These are phyloP conservation scores for Pentamera pediparva DNA, from an alignment of 53 echinoderm and acorn worm species.

Conservation along the genomic window DNA sequence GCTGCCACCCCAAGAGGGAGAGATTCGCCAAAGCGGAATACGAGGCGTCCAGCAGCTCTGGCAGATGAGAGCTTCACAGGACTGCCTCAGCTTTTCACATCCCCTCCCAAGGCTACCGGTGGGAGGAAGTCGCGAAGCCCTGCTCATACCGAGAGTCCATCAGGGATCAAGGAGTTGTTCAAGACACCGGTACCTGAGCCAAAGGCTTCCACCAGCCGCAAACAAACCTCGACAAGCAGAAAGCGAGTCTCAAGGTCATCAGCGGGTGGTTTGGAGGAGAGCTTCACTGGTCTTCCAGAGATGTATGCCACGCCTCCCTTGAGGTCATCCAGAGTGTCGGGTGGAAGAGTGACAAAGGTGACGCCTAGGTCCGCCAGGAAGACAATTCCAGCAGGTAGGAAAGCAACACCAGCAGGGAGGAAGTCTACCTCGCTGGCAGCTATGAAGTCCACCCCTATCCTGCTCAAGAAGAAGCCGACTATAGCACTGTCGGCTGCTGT, in stretches of 20 bases:
- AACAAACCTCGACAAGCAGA: neutral
- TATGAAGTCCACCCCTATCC: conserved; percentile 37
- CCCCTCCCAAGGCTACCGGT: conserved; percentile 33
- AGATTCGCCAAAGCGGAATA: conserved; percentile 31
- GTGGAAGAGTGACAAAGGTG: conserved; percentile 62
- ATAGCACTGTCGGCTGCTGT: conserved; percentile 24
- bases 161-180: conserved; percentile 5
- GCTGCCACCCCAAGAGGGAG: neutral
- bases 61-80: conserved; percentile 74
- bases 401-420: conserved; percentile 25
- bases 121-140: conserved; percentile 10
- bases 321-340: conserved; percentile 37
- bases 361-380: conserved; percentile 61
- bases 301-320: conserved; percentile 83
- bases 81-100: conserved; percentile 54
- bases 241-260: conserved; percentile 46
- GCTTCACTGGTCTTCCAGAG: conserved; percentile 80
- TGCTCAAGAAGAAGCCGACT: conserved; percentile 26
- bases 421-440: no score
- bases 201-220: neutral
- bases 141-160: neutral
- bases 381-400: neutral
- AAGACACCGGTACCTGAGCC: neutral
- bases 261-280: conserved; percentile 52
- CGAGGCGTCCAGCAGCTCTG: conserved; percentile 40